Evolutionary conservation across 2,888 invertebrate species (phyloP).

Genomic region (Monochamus alternatus): DNA sequence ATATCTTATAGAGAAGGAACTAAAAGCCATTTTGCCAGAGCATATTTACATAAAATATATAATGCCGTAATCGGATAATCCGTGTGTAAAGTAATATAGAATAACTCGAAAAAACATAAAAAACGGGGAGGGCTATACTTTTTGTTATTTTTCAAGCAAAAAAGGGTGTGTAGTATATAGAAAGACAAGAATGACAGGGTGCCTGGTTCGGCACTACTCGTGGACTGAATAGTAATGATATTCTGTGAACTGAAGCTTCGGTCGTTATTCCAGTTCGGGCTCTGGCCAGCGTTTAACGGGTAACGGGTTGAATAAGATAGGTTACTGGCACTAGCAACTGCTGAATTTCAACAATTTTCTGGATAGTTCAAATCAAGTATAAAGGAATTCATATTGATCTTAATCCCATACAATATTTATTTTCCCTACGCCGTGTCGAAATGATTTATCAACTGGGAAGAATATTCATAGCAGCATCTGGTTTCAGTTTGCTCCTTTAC

Average conservation of each 20-base stretch:
- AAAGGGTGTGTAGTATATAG: conserved; percentile 68
- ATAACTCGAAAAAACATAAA: conserved; percentile 59
- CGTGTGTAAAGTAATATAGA: conserved; percentile 48
- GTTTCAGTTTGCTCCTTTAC: not conserved
- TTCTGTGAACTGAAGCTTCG: conserved; percentile 58
- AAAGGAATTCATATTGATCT: conserved; percentile 38
- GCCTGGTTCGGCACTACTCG: conserved; percentile 67
- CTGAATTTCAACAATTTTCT: conserved; percentile 61
- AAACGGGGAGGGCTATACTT: conserved; percentile 66
- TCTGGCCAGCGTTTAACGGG: conserved; percentile 61
- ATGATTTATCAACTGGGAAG: too few species aligned
- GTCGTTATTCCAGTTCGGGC: conserved; percentile 60
- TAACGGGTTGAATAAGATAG: conserved; percentile 61
- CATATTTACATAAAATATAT: conserved; percentile 47
- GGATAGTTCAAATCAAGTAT: conserved; percentile 50
- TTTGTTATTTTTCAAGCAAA: conserved; percentile 68
- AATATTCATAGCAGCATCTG: not conserved
- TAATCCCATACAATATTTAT: conserved; percentile 11
- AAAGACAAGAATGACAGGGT: conserved; percentile 70
- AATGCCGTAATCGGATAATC: conserved; percentile 48
- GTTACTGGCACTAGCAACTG: conserved; percentile 56
- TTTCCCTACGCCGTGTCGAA: not conserved
- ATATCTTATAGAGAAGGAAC: conserved; percentile 37
- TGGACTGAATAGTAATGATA: conserved; percentile 69
- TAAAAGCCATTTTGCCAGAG: conserved; percentile 44